Base-by-base conservation (phyloP, 2,113 vertebrate species). In the Notothenia rossii region DNA sequence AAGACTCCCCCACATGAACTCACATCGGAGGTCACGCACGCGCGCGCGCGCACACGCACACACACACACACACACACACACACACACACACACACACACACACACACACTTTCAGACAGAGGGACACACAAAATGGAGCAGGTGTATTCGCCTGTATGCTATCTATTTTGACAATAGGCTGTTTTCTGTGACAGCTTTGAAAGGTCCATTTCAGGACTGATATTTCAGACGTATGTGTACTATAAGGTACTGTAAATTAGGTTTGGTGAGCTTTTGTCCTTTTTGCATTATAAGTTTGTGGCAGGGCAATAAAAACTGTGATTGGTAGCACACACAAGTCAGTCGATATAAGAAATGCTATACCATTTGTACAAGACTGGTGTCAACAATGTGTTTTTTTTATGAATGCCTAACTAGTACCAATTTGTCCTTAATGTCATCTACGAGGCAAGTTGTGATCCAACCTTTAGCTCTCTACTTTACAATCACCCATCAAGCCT, bases 1-100 rank as follows among this genome's bases (percentile, higher is more conserved):
- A 79, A 72, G 75, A 86, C 67, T 85, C 56, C 79, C 49, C 68
- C 0, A 25, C 51, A 74, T 86, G 78, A 81, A 84, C 60, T 80
- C 65, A 79, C 81, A 70, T 78, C 29, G 33, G 65, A 81, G 78
- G 78, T 79, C 81, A 40, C 70, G 64, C 54, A 69, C 54, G 48
- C 12, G 63, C 18, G 20, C 17, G 20, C 1, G 2, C 25, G 2
- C 25, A 25, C 25, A 25, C 25, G 2, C 25, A 25, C 25, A 25
- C 25, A 25, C 25, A 25, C 25, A 25, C 2, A 2, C 2, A 2
- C 2, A 2, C 25, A 25, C 25, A 25, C 25, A 25, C 25, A 25
- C 2, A 25, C 25, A 25, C 25, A 25, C 25, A 25, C 25, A 25
- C 25, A 25, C 25, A 25, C 25, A 25, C 25, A 25, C 25, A 25